A percentile compares a stretch with the other conserved stretches of the same genome.
Conservation (phyloP, 1,140 invertebrate genomes). For the Carcinoscorpius rotundicauda region DNA sequence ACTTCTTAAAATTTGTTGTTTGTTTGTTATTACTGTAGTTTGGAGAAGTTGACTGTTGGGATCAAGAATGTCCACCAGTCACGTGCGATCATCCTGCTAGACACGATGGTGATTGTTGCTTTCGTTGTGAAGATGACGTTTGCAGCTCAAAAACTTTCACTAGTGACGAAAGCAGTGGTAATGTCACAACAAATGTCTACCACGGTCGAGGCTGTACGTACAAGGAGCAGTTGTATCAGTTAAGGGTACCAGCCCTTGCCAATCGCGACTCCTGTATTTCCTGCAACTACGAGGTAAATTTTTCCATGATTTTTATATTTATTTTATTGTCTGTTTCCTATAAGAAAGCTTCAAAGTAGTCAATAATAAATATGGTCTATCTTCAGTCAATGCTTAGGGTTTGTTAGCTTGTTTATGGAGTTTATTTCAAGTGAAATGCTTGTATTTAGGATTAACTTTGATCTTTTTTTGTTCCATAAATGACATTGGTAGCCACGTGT, state of each 20-base stretch:
- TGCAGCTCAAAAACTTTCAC: conserved; percentile 23
- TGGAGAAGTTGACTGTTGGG: conserved; percentile 80
- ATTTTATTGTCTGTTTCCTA: no score
- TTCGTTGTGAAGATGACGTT: conserved; percentile 51
- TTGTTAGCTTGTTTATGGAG: no score
- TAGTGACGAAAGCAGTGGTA: not conserved
- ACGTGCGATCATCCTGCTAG: conserved; percentile 52
- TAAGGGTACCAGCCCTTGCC: conserved; percentile 39
- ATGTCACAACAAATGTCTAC: conserved; percentile 4
- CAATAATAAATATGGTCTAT: no score
- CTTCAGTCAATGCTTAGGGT: no score
- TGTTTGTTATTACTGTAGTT: conserved; percentile 40
- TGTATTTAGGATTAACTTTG: no score
- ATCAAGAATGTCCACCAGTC: conserved; percentile 62
- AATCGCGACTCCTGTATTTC: conserved; percentile 52
- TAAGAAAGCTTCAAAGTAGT: no score
- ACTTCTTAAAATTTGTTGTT: not conserved
- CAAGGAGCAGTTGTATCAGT: conserved; percentile 44
- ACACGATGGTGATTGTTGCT: conserved; percentile 51
- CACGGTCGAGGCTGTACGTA: conserved; percentile 29
- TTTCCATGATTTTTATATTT: no score
- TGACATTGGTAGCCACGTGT: no score
- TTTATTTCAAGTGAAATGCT: no score
- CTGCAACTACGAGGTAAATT: conserved; percentile 60
- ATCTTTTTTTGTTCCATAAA: no score